These are phyloP conservation scores for Pipistrellus pipistrellus DNA, from an alignment of 2,797 vertebrate species.

Conservation along the genomic window DNA sequence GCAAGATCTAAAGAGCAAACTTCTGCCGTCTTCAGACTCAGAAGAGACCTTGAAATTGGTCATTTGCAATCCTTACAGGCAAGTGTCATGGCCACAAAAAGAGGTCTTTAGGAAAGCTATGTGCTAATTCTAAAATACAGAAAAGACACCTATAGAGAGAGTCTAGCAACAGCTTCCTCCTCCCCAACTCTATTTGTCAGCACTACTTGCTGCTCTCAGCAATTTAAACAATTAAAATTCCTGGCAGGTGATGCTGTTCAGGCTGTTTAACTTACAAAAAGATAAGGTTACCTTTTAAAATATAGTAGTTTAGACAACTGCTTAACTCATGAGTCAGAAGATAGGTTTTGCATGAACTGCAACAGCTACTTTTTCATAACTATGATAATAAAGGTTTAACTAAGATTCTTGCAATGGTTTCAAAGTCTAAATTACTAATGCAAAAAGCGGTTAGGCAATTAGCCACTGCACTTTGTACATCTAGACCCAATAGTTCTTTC, in stretches of 20 bases:
- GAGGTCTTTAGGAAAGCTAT: constrained; percentile 24
- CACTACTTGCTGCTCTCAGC: constrained; percentile 13
- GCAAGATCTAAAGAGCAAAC: constrained; percentile 62
- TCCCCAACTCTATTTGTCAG: neutral
- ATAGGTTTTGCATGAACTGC: constrained; percentile 17
- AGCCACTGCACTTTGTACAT: constrained; percentile 49
- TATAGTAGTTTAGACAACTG: constrained; percentile 51
- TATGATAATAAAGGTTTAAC: constrained; percentile 72
- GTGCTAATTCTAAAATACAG: constrained; percentile 48
- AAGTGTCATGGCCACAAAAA: constrained; percentile 52
- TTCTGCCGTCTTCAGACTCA: constrained; percentile 42
- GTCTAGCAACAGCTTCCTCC: constrained; percentile 24
- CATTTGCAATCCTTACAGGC: constrained; percentile 7
- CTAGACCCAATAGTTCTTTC: constrained; percentile 49
- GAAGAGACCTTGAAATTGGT: constrained; percentile 31
- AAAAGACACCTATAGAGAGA: constrained; percentile 28
- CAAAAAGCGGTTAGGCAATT: constrained; percentile 65
- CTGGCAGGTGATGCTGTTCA: constrained; percentile 34
- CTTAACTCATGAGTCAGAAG: constrained; percentile 27
- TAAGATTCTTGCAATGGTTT: constrained; percentile 64
- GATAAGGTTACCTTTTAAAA: constrained; percentile 32
- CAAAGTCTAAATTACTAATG: constrained; percentile 77
- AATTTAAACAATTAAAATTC: constrained; percentile 65
- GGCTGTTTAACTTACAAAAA: constrained; percentile 60
- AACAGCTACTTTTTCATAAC: constrained; percentile 53